phyloP scores from a whole-genome alignment of 2,797 vertebrate species.

The Rhinoraja longicauda region DNA sequence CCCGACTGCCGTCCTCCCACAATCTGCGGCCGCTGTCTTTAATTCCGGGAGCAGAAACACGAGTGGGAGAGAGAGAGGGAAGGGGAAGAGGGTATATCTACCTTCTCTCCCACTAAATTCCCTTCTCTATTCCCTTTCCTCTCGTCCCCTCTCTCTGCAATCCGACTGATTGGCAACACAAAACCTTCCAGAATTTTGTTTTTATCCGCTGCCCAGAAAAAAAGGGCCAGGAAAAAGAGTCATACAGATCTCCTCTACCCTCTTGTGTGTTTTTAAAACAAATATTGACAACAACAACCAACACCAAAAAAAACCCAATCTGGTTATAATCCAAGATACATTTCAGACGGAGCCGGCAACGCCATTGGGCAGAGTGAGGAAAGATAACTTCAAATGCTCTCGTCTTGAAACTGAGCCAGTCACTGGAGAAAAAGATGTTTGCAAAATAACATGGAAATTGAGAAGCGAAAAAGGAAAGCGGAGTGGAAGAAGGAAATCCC shows the following conservation, averaged over 20 bases:
- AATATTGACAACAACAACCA: not conserved
- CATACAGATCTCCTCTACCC: not conserved
- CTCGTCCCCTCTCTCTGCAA: not conserved
- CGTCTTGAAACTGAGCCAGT: not conserved
- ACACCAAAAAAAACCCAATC: not conserved
- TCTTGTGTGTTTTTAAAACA: too few relatives aligned
- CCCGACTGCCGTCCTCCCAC: slow-evolving; percentile 42
- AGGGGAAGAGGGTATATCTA: too few relatives aligned
- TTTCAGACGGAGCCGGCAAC: not conserved
- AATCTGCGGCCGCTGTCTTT: slow-evolving; percentile 47
- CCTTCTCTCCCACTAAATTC: too few relatives aligned
- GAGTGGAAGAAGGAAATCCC: not conserved
- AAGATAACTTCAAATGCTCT: not conserved
- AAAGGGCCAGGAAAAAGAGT: not conserved
- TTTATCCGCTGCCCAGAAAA: not conserved
- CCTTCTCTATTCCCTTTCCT: not conserved
- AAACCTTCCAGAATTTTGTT: too few relatives aligned
- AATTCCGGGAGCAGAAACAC: slow-evolving; percentile 55
- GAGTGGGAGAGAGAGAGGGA: slow-evolving; percentile 12
- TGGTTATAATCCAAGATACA: not conserved
- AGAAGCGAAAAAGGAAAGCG: not conserved
- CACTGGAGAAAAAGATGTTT: too few relatives aligned
- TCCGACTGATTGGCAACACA: not conserved
- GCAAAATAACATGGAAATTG: not conserved
- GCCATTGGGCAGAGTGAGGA: not conserved